Base-by-base conservation (phyloP, 2,888 invertebrate genomes). In the Trichacis sp. region DNA sequence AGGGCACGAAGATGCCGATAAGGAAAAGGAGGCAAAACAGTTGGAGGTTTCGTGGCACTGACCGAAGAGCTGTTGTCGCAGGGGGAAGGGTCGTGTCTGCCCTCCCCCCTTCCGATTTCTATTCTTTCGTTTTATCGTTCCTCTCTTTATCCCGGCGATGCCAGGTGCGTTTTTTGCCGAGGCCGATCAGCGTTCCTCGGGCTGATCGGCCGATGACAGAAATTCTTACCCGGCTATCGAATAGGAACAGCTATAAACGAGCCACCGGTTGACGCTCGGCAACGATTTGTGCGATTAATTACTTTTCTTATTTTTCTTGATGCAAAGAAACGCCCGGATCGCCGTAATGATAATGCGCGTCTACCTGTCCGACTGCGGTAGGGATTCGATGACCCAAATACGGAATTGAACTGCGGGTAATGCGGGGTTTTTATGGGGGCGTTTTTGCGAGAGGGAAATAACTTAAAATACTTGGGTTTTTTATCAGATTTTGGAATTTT, bases 201-300 rank as follows among this genome's bases (percentile, higher is more conserved):
- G 72, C 73, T 73, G 75, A 76, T 76, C 73, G 73, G 68, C 24
- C 75, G 75, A 77, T 78, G 78, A 76, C 75, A 76, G 74, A 73
- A 73, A 78, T 78, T 75, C 75, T 73, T 74, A 70, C 71, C 71
- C 73, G n/a, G 68, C 72, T 72, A 66, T 72, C 70, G 64, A 55
- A 72, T 70, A 70, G 70, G 56, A 65, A 24, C 62, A 61, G 54
- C 53, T 62, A 60, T 57, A 71, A 70, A 70, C 72, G 65, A 67
- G n/a, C 12, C 36, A 5, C 9, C 48, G 33, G 42, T 46, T 42
- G 47, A 50, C n/a, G n/a, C n/a, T 19, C 50, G 45, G 49, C 64
- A 68, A 62, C 71, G 70, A 73, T 72, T 73, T 72, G 70, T 70
- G 70, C 70, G 71, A 72, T 73, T 73, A 73, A 72, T 72, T 73